These are phyloP conservation scores for Lasioglossum figueresi DNA, from an alignment of 2,888 invertebrate species.

Conservation along the genomic window DNA sequence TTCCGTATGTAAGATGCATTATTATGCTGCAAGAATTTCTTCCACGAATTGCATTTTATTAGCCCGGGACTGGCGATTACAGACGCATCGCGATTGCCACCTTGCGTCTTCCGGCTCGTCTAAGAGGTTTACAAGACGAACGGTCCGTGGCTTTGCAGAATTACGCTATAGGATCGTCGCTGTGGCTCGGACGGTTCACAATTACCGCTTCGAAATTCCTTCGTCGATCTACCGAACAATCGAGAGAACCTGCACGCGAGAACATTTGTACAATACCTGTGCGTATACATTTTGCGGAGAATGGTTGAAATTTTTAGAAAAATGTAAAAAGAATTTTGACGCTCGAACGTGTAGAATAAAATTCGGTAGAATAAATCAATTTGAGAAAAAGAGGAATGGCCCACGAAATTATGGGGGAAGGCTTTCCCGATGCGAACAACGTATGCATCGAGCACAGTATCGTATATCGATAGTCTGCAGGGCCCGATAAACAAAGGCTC, in stretches of 20 bases:
- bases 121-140: not conserved
- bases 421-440: not conserved
- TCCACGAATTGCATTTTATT: conserved; percentile 6
- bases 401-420: not conserved
- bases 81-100: conserved; percentile 4
- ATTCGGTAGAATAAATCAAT: not conserved
- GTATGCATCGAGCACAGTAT: not conserved
- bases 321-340: not conserved
- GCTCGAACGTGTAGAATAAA: not conserved
- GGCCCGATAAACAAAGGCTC: conserved; percentile 20
- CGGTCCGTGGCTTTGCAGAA: not conserved
- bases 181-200: not conserved
- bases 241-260: not conserved
- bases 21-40: not conserved
- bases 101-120: not conserved
- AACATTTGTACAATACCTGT: no score
- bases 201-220: not conserved
- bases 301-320: not conserved
- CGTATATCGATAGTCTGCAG: conserved; percentile 6
- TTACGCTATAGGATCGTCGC: not conserved
- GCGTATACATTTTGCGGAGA: no score
- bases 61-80: not conserved
- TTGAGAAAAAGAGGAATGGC: not conserved
- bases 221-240: not conserved
- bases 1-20: not conserved